Conservation (phyloP, 2,888 invertebrate genomes). For the Orthonychiurus folsomi region DNA sequence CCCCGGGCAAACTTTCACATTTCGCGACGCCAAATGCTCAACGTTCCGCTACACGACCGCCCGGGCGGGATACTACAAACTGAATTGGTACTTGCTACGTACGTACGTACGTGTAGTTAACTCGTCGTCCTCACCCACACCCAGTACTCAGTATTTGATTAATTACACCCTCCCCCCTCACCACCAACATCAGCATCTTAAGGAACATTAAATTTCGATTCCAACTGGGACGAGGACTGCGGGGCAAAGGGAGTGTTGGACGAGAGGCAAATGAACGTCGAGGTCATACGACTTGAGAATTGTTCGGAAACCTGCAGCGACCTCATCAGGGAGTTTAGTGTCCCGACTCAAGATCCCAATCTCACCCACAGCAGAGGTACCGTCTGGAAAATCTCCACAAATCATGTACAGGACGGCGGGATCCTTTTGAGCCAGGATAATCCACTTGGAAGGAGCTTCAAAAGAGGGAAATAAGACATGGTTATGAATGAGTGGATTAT, state of each 20-base stretch:
- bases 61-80: no score
- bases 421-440: neutral
- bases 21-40: no score
- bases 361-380: slow-evolving; percentile 9
- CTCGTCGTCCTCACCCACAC: no score
- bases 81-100: no score
- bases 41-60: no score
- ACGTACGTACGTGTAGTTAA: no score
- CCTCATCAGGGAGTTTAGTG: neutral
- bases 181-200: no score
- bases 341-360: slow-evolving; percentile 14
- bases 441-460: slow-evolving; percentile 15
- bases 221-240: no score
- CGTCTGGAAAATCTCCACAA: slow-evolving; percentile 13
- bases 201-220: no score
- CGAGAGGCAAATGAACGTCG: neutral
- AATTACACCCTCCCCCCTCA: no score
- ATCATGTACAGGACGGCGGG: slow-evolving; percentile 11
- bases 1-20: no score
- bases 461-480: neutral
- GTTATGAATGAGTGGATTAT: neutral
- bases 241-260: neutral
- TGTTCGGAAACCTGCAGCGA: neutral
- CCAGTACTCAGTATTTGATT: no score
- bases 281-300: slow-evolving; percentile 7